Percentiles rank a stretch among this genome's conserved stretches.
These are phyloP conservation scores for Clarias macrocephalus DNA, from an alignment of 2,113 vertebrate genomes.

Conservation along the genomic window DNA sequence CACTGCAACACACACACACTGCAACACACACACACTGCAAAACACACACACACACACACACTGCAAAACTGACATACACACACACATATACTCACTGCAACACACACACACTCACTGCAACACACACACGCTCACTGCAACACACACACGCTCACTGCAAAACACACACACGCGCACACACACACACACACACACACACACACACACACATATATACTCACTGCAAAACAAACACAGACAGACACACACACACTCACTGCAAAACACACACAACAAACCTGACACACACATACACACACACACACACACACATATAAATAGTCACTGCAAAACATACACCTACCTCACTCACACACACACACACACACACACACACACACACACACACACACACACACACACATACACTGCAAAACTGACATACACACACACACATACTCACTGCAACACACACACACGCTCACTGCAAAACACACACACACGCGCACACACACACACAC, in stretches of 20 bases:
- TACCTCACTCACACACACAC: neutral
- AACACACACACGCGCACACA: neutral
- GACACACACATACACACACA: no score
- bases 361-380: neutral
- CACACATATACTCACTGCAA: neutral
- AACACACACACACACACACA: neutral
- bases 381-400: no score
- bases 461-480: neutral
- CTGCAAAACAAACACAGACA: neutral
- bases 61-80: no score
- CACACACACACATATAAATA: no score
- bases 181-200: neutral
- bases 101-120: neutral
- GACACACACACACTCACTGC: constrained; percentile 1
- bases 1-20: no score
- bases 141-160: neutral
- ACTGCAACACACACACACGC: neutral
- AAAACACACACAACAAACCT: neutral
- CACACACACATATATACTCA: neutral
- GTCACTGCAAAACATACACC: neutral
- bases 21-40: no score
- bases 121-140: neutral
- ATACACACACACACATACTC: neutral
- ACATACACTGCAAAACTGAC: neutral
- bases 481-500: neutral